A percentile compares a stretch with the other conserved stretches of the same genome.
Conservation (phyloP, 2,113 vertebrate genomes). For the Pseudopipra pipra region DNA sequence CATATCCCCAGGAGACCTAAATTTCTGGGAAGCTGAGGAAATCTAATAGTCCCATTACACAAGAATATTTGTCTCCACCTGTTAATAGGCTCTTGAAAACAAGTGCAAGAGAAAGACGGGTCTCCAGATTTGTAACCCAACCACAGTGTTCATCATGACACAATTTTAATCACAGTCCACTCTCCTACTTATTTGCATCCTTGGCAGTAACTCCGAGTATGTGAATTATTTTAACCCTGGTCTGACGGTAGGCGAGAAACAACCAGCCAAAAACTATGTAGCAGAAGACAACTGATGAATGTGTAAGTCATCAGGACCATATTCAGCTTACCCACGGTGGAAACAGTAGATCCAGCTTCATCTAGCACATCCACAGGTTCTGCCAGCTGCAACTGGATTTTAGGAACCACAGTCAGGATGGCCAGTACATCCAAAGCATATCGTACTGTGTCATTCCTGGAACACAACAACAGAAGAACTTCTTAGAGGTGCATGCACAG, state of each 20-base stretch:
- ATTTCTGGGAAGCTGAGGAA: not conserved
- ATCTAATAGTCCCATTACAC: not conserved
- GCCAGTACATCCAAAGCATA: slow-evolving; percentile 95
- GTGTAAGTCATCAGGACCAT: not conserved
- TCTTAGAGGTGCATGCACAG: not conserved
- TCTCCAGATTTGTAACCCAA: not conserved
- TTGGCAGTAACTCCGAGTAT: not conserved
- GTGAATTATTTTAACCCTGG: not conserved
- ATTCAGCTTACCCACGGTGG: slow-evolving; percentile 88
- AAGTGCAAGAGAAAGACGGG: not conserved
- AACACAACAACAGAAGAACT: slow-evolving; percentile 17
- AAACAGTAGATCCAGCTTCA: slow-evolving; percentile 90
- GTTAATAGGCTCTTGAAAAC: not conserved
- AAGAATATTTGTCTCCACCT: not conserved
- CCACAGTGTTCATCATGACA: not conserved
- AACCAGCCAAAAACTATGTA: not conserved
- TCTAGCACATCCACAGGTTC: slow-evolving; percentile 93
- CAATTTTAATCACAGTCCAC: not conserved
- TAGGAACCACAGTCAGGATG: slow-evolving; percentile 96
- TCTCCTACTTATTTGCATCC: not conserved
- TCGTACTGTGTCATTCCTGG: slow-evolving; percentile 95
- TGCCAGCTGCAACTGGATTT: slow-evolving; percentile 92
- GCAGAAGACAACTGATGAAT: not conserved
- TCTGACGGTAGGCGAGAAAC: not conserved
- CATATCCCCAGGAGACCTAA: not conserved